phyloP scores from a whole-genome alignment of 2,113 vertebrate species.

The Catharus fuscescens region DNA sequence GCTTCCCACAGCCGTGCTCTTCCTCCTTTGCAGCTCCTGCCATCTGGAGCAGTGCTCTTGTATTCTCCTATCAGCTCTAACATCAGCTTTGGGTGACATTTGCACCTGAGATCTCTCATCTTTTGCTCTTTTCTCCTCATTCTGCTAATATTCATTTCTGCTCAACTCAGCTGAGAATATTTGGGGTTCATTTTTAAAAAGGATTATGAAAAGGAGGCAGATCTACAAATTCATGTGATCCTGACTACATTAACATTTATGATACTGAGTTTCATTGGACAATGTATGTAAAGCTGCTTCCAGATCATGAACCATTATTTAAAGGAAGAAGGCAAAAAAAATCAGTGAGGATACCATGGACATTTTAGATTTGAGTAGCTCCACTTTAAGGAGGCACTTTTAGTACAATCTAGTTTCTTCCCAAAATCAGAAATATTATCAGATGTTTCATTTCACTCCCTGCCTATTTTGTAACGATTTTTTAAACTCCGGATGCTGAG shows the following conservation, averaged over 20 bases:
- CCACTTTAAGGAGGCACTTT: neutral
- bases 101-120: neutral
- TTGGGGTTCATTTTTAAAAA: neutral
- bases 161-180: neutral
- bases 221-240: neutral
- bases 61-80: neutral
- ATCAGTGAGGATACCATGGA: neutral
- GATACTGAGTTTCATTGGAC: neutral
- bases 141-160: neutral
- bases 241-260: neutral
- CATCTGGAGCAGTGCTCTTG: neutral
- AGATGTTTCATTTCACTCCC: neutral
- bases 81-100: neutral
- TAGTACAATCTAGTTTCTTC: neutral
- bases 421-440: neutral
- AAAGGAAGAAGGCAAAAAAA: neutral
- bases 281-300: neutral
- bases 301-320: neutral
- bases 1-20: neutral
- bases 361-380: neutral
- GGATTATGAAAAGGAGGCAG: neutral
- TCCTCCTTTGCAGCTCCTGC: slow-evolving; percentile 10
- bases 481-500: neutral
- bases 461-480: neutral
- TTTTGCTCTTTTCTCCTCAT: neutral